A percentile compares a stretch with the other conserved stretches of the same genome.
Conservation (phyloP, 2,888 invertebrate species). For the Tromatobia lineatoria region DNA sequence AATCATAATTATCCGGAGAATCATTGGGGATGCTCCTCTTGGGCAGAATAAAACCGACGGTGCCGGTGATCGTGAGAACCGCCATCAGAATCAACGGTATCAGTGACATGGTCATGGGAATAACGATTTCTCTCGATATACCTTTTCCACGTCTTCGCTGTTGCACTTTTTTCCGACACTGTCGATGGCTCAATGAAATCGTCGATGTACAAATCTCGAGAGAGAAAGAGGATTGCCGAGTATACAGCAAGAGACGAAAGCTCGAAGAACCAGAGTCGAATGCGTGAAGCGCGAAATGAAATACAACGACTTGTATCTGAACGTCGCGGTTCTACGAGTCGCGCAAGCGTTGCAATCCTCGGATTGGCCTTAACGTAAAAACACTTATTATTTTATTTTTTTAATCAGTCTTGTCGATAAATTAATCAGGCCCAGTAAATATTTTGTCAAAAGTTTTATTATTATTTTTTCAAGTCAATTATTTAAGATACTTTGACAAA, state of each 20-base stretch:
- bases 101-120: constrained; percentile 66
- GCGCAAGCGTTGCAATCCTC: constrained; percentile 40
- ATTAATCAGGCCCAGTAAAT: neutral
- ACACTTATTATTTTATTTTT: neutral
- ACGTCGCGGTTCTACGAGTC: constrained; percentile 32
- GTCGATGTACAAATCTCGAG: neutral
- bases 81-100: constrained; percentile 67
- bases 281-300: constrained; percentile 10
- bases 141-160: neutral
- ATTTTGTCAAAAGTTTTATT: neutral
- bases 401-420: neutral
- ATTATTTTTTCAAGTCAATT: neutral
- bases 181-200: neutral
- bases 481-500: neutral
- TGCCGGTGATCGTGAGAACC: constrained; percentile 54
- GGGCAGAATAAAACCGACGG: constrained; percentile 63
- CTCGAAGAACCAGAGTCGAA: constrained; percentile 1
- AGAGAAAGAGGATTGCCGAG: neutral
- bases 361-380: constrained; percentile 3
- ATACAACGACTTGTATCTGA: constrained; percentile 26
- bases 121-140: neutral
- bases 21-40: constrained; percentile 66
- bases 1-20: constrained; percentile 69
- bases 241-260: neutral
- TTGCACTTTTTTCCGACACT: neutral